Percentiles rank a stretch among this genome's conserved stretches.
These are phyloP conservation scores for Drosophila quadrilineata DNA, from an alignment of 1,140 invertebrate species.

Conservation along the genomic window DNA sequence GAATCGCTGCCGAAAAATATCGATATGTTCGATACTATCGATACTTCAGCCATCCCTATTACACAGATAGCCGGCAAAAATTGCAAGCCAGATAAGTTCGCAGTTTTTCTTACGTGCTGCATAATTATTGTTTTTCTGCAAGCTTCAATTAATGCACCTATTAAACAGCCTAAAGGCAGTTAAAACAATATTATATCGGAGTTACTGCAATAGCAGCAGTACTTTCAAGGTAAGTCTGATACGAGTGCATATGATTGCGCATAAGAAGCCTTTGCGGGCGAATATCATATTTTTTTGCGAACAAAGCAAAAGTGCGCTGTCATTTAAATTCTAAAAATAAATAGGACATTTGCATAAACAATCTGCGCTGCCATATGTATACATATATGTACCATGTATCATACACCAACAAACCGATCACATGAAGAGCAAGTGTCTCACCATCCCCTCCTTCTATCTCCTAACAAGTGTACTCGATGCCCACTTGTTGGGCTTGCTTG, in stretches of 20 bases:
- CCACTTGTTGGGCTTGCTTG: slow-evolving; percentile 59
- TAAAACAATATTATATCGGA: slow-evolving; percentile 30
- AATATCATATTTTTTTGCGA: slow-evolving; percentile 12
- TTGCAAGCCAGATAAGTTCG: slow-evolving; percentile 29
- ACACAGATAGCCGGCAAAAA: slow-evolving; percentile 49
- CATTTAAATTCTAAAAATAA: slow-evolving; percentile 55
- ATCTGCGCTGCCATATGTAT: slow-evolving; percentile 12
- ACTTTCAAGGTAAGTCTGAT: slow-evolving; percentile 44
- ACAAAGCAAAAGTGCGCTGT: slow-evolving; percentile 15
- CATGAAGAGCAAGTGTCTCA: slow-evolving; percentile 4
- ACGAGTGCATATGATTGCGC: not conserved
- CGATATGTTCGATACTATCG: not conserved
- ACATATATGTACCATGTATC: not conserved
- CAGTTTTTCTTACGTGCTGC: not conserved
- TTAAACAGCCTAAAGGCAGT: slow-evolving; percentile 26
- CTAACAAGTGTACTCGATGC: slow-evolving; percentile 34
- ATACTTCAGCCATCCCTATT: not conserved
- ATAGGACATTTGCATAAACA: slow-evolving; percentile 51
- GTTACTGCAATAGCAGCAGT: slow-evolving; percentile 16
- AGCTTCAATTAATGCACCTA: slow-evolving; percentile 44
- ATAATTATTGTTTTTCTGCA: not conserved
- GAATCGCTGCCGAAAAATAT: not conserved
- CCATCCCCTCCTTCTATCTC: not conserved
- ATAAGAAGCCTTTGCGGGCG: not conserved
- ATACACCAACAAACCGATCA: too few relatives aligned